These are phyloP conservation scores for Amphipoea lucens DNA, from an alignment of 2,888 invertebrate genomes.

Conservation along the genomic window DNA sequence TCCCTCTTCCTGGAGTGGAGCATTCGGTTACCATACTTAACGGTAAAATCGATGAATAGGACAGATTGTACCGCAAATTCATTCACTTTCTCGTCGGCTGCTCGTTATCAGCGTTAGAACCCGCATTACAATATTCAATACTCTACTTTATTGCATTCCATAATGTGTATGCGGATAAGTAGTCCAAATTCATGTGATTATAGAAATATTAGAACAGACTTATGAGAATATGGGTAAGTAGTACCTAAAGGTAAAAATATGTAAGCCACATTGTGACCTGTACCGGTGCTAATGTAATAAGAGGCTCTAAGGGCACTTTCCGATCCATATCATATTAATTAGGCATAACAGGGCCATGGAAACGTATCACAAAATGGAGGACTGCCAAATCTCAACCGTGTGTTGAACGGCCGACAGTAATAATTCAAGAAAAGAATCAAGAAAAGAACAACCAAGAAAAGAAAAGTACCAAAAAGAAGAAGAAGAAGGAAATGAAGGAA, in stretches of 20 bases:
- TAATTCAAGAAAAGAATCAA: too few species aligned
- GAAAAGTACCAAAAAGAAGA: too few species aligned
- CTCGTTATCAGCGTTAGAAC: conserved; percentile 57
- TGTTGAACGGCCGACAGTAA: background rate
- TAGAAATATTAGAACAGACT: conserved; percentile 14
- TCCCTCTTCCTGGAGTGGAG: conserved; percentile 7
- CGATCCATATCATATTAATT: too few species aligned
- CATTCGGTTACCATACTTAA: conserved; percentile 13
- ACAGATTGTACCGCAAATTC: conserved; percentile 33
- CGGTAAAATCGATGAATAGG: conserved; percentile 31
- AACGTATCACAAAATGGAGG: background rate
- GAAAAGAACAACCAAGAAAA: too few species aligned
- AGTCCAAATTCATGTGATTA: conserved; percentile 7
- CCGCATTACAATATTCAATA: conserved; percentile 54
- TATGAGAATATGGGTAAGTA: background rate
- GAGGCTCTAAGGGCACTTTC: background rate
- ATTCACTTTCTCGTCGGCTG: conserved; percentile 54
- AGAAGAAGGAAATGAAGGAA: too few species aligned
- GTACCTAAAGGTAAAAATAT: background rate
- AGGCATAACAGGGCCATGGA: background rate
- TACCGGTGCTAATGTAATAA: too few species aligned
- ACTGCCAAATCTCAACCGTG: background rate
- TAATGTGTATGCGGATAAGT: background rate
- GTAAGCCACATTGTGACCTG: background rate
- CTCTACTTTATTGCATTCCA: too few species aligned